These are phyloP conservation scores for Melanocharis versteri DNA, from an alignment of 2,113 vertebrate genomes.

Conservation along the genomic window DNA sequence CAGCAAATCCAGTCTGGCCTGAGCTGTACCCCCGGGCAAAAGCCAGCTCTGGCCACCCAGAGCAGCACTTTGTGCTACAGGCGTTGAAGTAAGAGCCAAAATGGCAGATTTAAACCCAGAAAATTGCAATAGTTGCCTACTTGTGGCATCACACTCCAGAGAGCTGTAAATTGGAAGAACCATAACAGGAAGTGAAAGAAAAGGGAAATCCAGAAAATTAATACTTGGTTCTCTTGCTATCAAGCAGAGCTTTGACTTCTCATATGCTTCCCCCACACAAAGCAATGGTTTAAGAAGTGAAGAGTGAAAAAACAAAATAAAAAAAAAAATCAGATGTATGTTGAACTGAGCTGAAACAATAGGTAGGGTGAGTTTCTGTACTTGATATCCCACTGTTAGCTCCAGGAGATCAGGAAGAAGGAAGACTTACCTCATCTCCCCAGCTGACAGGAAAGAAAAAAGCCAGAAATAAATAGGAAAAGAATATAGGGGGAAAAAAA, in stretches of 20 bases:
- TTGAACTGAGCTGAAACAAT: not conserved
- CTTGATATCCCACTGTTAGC: not conserved
- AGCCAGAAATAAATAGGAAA: not conserved
- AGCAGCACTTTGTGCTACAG: not conserved
- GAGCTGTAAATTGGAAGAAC: not conserved
- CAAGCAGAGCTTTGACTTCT: not conserved
- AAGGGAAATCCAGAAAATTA: not conserved
- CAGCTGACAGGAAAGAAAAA: not conserved
- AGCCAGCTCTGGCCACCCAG: not conserved
- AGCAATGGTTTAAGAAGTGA: not conserved
- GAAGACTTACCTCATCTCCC: not conserved
- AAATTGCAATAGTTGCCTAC: not conserved
- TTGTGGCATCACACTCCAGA: not conserved
- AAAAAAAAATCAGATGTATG: not conserved
- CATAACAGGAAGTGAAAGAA: not conserved
- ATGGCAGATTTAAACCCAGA: not conserved
- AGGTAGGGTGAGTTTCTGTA: not conserved
- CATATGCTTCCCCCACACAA: not conserved
- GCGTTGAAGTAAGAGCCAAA: not conserved
- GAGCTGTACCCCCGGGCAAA: not conserved
- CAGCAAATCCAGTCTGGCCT: not conserved
- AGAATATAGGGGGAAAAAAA: fast-evolving
- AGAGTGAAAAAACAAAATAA: not conserved
- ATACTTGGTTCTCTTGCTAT: not conserved
- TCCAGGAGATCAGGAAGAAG: not conserved